Evolutionary conservation across 2,888 invertebrate species (phyloP).

Genomic region (Biston stratarius): DNA sequence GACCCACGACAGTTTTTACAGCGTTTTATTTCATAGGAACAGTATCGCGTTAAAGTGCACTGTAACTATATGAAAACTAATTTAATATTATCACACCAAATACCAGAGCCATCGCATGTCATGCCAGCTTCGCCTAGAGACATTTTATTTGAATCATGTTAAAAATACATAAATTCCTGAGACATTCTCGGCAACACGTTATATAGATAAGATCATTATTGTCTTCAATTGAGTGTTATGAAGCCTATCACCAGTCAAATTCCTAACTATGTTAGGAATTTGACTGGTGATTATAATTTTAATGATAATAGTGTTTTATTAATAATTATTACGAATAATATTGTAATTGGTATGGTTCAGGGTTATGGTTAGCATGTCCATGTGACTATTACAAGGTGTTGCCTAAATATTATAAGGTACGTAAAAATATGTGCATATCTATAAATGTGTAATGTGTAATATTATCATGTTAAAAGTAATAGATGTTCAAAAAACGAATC

Average conservation of each 20-base stretch:
- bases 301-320: constrained; percentile 15
- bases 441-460: no score
- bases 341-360: not conserved
- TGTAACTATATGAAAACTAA: constrained; percentile 10
- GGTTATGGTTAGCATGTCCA: not conserved
- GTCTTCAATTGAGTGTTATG: constrained; percentile 30
- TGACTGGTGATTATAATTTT: constrained; percentile 18
- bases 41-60: not conserved
- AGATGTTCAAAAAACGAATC: no score
- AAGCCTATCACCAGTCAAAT: constrained; percentile 18
- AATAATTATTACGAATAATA: not conserved
- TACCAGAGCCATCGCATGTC: constrained; percentile 3
- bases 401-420: not conserved
- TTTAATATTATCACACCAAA: constrained; percentile 13
- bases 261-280: constrained; percentile 11
- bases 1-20: no score
- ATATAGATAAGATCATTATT: constrained; percentile 29
- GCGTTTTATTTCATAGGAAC: not conserved
- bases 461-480: no score
- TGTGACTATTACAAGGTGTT: not conserved
- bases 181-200: constrained; percentile 19
- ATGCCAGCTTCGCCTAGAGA: constrained; percentile 10
- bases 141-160: constrained; percentile 22
- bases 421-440: not conserved
- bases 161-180: constrained; percentile 22